phyloP scores from a whole-genome alignment of 2,888 invertebrate genomes.

The Coelopa pilipes region DNA sequence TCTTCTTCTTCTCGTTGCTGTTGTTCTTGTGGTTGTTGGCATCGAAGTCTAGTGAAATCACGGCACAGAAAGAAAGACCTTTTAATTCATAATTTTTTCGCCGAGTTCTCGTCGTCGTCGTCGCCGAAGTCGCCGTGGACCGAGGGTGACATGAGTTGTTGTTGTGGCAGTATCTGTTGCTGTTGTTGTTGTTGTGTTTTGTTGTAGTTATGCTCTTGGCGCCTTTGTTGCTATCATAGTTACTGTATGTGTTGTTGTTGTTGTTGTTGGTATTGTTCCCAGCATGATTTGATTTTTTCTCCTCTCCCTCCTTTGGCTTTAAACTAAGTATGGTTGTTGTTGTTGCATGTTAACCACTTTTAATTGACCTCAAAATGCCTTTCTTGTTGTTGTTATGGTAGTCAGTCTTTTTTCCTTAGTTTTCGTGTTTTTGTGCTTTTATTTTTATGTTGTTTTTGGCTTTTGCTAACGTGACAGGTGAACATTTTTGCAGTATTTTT shows the following conservation, averaged over 20 bases:
- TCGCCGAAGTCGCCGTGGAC: not conserved
- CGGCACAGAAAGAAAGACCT: not conserved
- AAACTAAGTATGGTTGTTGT: not conserved
- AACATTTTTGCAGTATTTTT: conserved; percentile 13
- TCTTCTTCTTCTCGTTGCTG: not conserved
- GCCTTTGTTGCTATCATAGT: not conserved
- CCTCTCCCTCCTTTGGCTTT: conserved; percentile 1
- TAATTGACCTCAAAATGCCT: conserved; percentile 29
- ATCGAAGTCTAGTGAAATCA: not conserved
- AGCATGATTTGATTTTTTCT: conserved; percentile 9
- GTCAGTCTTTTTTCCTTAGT: too few species aligned
- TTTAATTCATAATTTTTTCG: conserved; percentile 15
- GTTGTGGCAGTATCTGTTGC: not conserved
- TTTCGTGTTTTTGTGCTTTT: too few species aligned
- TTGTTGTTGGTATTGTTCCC: conserved; percentile 12
- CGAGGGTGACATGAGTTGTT: conserved; percentile 17
- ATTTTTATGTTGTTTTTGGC: not conserved
- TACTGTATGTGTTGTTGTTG: too few species aligned
- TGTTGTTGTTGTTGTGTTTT: conserved; percentile 6
- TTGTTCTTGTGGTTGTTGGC: not conserved
- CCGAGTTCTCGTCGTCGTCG: not conserved
- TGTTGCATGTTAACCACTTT: conserved; percentile 21
- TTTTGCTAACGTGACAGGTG: conserved; percentile 21
- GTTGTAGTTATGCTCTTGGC: not conserved
- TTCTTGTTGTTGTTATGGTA: not conserved